A percentile compares a stretch with the other conserved stretches of the same genome.
phyloP scores from a whole-genome alignment of 2,113 vertebrate genomes.

The Symphodus melops region DNA sequence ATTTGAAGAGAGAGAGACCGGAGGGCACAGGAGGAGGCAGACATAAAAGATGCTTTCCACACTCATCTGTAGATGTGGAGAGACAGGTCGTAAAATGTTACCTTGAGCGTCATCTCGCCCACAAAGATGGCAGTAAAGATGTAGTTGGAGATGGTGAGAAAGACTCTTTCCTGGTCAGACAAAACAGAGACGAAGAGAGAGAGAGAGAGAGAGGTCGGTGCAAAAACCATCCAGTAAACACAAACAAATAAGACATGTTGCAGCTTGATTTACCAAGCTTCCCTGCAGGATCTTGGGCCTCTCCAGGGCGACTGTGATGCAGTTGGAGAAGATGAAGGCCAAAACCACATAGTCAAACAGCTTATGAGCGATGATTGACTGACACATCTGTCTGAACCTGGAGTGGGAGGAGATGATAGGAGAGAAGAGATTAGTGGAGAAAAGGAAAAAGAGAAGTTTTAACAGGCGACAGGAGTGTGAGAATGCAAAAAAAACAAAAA shows the following conservation, averaged over 20 bases:
- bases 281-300: constrained; percentile 96
- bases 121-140: constrained; percentile 99
- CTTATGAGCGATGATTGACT: constrained; percentile 96
- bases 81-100: constrained; percentile 72
- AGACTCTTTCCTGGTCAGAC: constrained; percentile 90
- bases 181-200: background rate
- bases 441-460: background rate
- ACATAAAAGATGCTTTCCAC: constrained; percentile 20
- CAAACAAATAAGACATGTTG: background rate
- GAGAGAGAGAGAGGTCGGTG: constrained; percentile 10
- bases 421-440: background rate
- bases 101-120: constrained; percentile 98
- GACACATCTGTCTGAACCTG: constrained; percentile 95
- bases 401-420: background rate
- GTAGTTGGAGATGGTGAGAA: constrained; percentile 99
- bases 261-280: constrained; percentile 88
- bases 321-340: constrained; percentile 99
- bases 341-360: constrained; percentile 97
- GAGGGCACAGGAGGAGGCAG: constrained; percentile 28
- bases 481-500: background rate
- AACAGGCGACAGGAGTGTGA: background rate
- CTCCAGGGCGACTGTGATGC: constrained; percentile 98
- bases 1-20: constrained; percentile 8
- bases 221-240: too few relatives aligned
- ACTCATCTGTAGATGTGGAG: constrained; percentile 25